Percentiles rank a stretch among this genome's conserved stretches.
Evolutionary conservation across 64 coral and sea anemone genomes (phyloP).

Genomic region (Porites lutea): DNA sequence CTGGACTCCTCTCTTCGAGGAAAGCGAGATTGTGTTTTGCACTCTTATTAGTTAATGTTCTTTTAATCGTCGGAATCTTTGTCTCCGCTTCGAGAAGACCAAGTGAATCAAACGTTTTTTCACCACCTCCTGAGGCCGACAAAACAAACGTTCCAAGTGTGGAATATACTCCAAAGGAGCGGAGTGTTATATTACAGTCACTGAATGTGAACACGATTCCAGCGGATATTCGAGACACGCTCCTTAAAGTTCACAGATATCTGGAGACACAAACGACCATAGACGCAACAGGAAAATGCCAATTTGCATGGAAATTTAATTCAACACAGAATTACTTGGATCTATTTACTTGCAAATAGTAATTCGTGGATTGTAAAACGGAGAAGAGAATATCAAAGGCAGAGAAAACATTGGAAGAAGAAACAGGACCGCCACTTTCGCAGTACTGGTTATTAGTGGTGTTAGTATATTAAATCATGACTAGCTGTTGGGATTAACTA

Average conservation of each 20-base stretch:
- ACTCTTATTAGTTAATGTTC: not conserved
- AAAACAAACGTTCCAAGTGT: not conserved
- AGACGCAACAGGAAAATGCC: not conserved
- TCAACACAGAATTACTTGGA: not conserved
- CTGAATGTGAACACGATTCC: not conserved
- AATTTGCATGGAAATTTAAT: not conserved
- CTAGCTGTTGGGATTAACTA: too few relatives aligned
- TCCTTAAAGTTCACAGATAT: constrained; percentile 1
- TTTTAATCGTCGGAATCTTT: constrained; percentile 17
- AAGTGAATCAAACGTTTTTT: not conserved
- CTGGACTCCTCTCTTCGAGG: not conserved
- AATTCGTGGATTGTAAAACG: too few relatives aligned
- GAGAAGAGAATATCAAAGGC: too few relatives aligned
- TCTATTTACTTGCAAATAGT: constrained; percentile 4
- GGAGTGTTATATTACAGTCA: not conserved
- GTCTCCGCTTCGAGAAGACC: constrained; percentile 1
- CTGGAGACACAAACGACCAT: not conserved
- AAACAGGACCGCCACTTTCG: too few relatives aligned
- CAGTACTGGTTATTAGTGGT: too few relatives aligned
- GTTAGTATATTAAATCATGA: too few relatives aligned
- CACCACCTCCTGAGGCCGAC: not conserved
- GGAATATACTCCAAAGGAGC: not conserved
- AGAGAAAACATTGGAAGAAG: too few relatives aligned
- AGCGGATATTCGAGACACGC: not conserved
- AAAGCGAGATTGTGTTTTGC: not conserved